phyloP scores from a whole-genome alignment of 2,888 invertebrate genomes.

The Chorisops tibialis region DNA sequence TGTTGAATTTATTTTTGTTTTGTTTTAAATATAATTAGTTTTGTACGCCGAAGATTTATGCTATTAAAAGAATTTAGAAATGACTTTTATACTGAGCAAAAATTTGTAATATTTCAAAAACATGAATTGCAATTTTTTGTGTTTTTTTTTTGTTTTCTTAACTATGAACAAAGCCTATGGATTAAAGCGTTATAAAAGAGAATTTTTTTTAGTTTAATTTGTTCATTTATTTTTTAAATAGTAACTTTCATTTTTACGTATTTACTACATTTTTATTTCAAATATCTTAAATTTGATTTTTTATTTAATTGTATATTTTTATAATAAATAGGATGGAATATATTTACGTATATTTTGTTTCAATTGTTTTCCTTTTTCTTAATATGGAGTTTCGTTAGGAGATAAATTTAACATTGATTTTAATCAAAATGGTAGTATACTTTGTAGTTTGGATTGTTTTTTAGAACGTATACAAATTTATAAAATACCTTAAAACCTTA shows the following conservation, averaged over 20 bases:
- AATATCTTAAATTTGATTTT: slow-evolving; percentile 27
- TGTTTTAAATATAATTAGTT: no score
- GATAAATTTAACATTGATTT: not conserved
- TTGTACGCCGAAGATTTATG: no score
- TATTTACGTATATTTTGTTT: slow-evolving; percentile 36
- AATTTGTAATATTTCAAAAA: not conserved
- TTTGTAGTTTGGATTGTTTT: not conserved
- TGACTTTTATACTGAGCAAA: not conserved
- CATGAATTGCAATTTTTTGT: slow-evolving; percentile 12
- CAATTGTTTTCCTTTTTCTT: slow-evolving; percentile 21
- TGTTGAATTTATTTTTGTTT: not conserved
- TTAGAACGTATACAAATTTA: no score
- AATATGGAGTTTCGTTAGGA: slow-evolving; percentile 1
- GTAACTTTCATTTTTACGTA: slow-evolving; percentile 29
- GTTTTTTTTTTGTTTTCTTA: no score
- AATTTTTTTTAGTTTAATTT: slow-evolving; percentile 21
- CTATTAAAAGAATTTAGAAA: no score
- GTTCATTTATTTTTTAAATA: slow-evolving; percentile 27
- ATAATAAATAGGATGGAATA: slow-evolving; percentile 36
- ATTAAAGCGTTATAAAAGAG: slow-evolving; percentile 31
- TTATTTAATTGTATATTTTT: slow-evolving; percentile 27
- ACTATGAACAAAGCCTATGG: slow-evolving; percentile 30
- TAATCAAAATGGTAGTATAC: not conserved
- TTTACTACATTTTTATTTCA: slow-evolving; percentile 15
- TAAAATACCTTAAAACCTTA: slow-evolving; percentile 4